Percentiles rank a stretch among this genome's conserved stretches.
phyloP scores from a whole-genome alignment of 2,888 invertebrate genomes.

The Macaria notata region DNA sequence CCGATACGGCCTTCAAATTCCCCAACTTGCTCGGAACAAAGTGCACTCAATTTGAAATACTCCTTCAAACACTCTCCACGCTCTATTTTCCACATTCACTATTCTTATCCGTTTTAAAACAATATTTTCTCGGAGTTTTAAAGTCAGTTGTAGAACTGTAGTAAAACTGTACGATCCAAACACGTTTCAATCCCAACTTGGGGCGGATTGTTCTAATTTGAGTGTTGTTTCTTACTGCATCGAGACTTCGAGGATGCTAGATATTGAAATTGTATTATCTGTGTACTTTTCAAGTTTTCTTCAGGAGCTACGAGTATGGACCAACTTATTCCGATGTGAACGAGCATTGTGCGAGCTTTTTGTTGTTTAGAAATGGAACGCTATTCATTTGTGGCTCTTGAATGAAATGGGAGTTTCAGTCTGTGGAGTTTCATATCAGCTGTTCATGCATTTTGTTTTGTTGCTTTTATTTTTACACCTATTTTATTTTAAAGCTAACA shows the following conservation, averaged over 20 bases:
- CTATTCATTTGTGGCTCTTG: background rate
- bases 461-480: too few relatives aligned
- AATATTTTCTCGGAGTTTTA: slow-evolving; percentile 19
- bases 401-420: background rate
- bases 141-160: slow-evolving; percentile 21
- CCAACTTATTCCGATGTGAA: slow-evolving; percentile 4
- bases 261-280: slow-evolving; percentile 21
- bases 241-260: background rate
- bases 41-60: slow-evolving; percentile 10
- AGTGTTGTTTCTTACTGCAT: slow-evolving; percentile 15
- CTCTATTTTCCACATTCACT: slow-evolving; percentile 7
- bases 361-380: background rate
- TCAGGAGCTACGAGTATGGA: slow-evolving; percentile 6
- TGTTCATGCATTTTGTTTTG: background rate
- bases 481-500: too few relatives aligned
- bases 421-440: background rate
- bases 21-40: background rate
- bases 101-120: slow-evolving; percentile 19
- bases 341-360: background rate
- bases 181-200: slow-evolving; percentile 20
- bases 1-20: background rate
- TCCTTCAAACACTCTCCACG: slow-evolving; percentile 2
- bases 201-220: slow-evolving; percentile 15
- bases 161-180: slow-evolving; percentile 11
- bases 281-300: slow-evolving; percentile 14